Evolutionary conservation across 2,113 vertebrate genomes (phyloP).

Genomic region (Neodon shergylaensis): DNA sequence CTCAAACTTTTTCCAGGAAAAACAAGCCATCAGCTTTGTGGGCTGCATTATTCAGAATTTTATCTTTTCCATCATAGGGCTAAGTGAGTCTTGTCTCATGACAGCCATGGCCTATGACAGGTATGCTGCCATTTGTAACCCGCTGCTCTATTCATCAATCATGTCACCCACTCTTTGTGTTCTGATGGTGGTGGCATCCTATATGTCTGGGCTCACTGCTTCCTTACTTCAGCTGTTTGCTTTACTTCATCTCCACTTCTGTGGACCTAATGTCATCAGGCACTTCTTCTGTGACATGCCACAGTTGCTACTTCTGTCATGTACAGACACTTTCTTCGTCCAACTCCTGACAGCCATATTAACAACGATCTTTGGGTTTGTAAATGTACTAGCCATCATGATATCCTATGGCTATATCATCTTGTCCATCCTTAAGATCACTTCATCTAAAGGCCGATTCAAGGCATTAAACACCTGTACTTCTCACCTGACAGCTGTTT

Average conservation of each 20-base stretch:
- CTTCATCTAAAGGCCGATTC: background rate
- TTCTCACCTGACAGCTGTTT: slow-evolving; percentile 57
- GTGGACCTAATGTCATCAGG: slow-evolving; percentile 42
- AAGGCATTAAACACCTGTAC: background rate
- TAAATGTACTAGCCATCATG: background rate
- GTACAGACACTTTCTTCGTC: background rate
- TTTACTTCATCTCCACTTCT: background rate
- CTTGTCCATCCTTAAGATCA: slow-evolving; percentile 46
- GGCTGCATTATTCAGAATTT: slow-evolving; percentile 43
- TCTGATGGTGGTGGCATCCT: background rate
- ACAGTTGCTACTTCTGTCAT: slow-evolving; percentile 35
- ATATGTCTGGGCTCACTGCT: background rate
- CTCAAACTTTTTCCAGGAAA: slow-evolving; percentile 47
- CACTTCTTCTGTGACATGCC: slow-evolving; percentile 65
- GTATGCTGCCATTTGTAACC: background rate
- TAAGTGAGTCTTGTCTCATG: slow-evolving; percentile 60
- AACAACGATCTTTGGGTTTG: background rate
- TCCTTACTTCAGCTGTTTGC: background rate
- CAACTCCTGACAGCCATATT: background rate
- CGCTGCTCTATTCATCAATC: background rate
- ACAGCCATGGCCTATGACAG: slow-evolving; percentile 4
- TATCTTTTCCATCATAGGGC: slow-evolving; percentile 40
- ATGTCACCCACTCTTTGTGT: background rate
- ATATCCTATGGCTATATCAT: slow-evolving; percentile 45
- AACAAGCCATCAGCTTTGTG: background rate